These are phyloP conservation scores for Limonius californicus DNA, from an alignment of 1,140 invertebrate genomes.

Conservation along the genomic window DNA sequence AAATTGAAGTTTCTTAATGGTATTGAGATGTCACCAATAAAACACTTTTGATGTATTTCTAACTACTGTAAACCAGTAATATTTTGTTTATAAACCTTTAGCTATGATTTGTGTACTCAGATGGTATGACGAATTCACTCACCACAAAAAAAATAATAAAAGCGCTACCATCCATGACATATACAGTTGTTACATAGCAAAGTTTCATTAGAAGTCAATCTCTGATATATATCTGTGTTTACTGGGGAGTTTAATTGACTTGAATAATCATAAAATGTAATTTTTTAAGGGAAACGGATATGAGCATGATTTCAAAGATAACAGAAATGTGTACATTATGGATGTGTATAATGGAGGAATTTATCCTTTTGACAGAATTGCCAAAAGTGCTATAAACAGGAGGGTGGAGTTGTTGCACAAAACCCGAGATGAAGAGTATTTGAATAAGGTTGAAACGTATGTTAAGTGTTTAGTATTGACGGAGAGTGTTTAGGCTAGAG, in stretches of 20 bases:
- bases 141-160: no score
- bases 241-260: neutral
- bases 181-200: neutral
- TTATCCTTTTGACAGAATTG: conserved; percentile 73
- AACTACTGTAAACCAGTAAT: no score
- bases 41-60: no score
- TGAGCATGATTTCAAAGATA: conserved; percentile 71
- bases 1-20: neutral
- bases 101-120: neutral
- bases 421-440: conserved; percentile 69
- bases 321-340: conserved; percentile 75
- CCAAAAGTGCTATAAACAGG: conserved; percentile 70
- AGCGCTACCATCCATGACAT: no score
- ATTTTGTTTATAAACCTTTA: neutral
- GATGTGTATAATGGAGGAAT: conserved; percentile 82
- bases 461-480: no score
- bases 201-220: no score
- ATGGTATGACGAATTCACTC: neutral
- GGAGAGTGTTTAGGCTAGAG: no score
- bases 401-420: conserved; percentile 64
- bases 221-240: no score
- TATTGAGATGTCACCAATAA: neutral
- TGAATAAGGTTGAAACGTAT: conserved; percentile 64
- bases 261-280: neutral
- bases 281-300: conserved; percentile 76